Conservation (phyloP, 1,140 invertebrate genomes). For the Pseudoatta argentina region DNA sequence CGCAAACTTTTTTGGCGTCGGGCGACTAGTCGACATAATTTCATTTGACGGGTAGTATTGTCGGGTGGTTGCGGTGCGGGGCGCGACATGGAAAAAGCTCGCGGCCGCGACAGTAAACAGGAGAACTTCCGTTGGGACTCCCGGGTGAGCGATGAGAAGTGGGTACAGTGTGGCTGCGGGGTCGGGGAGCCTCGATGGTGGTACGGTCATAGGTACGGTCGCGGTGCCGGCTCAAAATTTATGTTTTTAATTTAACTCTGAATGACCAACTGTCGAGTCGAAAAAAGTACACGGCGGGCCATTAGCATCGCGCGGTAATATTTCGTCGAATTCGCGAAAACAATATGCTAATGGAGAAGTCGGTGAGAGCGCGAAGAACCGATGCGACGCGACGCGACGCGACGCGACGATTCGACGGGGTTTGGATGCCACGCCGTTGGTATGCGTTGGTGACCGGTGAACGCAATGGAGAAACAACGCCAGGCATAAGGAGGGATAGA, state of each 20-base stretch:
- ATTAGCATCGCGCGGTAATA: constrained; percentile 84
- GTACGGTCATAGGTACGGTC: constrained; percentile 48
- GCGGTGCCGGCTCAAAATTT: constrained; percentile 81
- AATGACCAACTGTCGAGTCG: constrained; percentile 84
- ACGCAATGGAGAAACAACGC: constrained; percentile 48
- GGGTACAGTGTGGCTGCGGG: constrained; percentile 61
- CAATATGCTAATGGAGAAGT: constrained; percentile 86
- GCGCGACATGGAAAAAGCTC: constrained; percentile 62
- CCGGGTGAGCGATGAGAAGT: constrained; percentile 72
- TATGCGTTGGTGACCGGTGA: constrained; percentile 39
- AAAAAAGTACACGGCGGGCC: constrained; percentile 78
- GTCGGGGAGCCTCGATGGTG: constrained; percentile 46
- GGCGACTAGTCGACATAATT: constrained; percentile 40
- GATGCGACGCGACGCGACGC: constrained; percentile 42
- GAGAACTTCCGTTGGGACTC: constrained; percentile 74
- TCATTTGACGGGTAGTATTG: constrained; percentile 50
- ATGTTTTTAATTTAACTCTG: constrained; percentile 86
- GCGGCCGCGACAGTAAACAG: constrained; percentile 71
- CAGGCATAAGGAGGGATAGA: constrained; percentile 29
- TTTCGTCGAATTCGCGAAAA: constrained; percentile 85
- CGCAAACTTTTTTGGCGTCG: constrained; percentile 46
- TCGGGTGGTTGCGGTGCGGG: constrained; percentile 20
- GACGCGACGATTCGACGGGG: constrained; percentile 46
- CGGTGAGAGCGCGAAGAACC: constrained; percentile 66
- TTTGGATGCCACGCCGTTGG: constrained; percentile 36